Base-by-base conservation (phyloP, 1,140 invertebrate species). In the Drosophila pruinosa region DNA sequence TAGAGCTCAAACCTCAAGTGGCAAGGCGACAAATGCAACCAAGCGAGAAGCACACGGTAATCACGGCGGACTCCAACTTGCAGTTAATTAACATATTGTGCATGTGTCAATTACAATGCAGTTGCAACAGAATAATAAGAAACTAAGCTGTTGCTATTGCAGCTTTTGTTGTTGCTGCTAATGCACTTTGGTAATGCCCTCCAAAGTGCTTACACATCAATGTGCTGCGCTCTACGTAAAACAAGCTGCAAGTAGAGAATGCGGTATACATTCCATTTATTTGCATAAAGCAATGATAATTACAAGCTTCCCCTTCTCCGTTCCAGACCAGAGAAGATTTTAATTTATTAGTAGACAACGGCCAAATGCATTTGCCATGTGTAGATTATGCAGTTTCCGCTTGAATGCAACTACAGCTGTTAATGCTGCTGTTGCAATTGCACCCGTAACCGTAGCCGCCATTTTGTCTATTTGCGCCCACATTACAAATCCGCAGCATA, bases 301-400 rank as follows among this genome's bases (percentile, higher is more conserved):
- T 85, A 85, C 81, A 85, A 77, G 65, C 74, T 48, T 17, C 22
- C 41, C 22, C 41, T 28, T 22, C 34, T 12, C 38, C 26, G 6
- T 10, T 36, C 15, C 28, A 22, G n/a, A 38, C 72, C 34, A 57
- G 77, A 85, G 79, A 78, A 81, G 77, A 85, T 86, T 85, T 83
- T 85, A 85, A 85, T 85, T 85, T 82, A 85, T 85, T 85, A 85
- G 81, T 86, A 80, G 81, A 85, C 81, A 85, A 78, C 81, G 79
- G 85, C 70, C 82, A 78, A 77, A 78, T 85, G 81, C 81, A 85
- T 86, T 82, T 82, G 74, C 79, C 74, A 78, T 82, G 54, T 77
- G 77, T 80, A 81, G 81, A 85, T 85, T 85, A 85, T 85, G 76
- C 80, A 85, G 81, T 85, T 83, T 85, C 80, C 80, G 80, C 80